A percentile compares a stretch with the other conserved stretches of the same genome.
Conservation (phyloP, 2,113 vertebrate species). For the Tetrax tetrax region DNA sequence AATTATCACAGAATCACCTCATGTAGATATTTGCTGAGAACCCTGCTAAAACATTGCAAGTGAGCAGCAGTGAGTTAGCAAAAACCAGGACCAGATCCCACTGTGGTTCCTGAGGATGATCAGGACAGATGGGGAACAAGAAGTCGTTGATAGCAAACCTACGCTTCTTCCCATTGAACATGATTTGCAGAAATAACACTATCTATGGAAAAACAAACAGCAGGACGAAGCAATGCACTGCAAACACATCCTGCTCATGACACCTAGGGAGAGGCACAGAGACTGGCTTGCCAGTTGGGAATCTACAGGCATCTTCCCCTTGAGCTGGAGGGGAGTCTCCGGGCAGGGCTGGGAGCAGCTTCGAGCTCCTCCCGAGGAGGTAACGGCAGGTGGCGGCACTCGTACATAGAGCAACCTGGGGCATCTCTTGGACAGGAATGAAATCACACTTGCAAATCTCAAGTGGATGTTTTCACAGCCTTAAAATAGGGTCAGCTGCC, state of each 20-base stretch:
- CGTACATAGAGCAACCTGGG: background rate
- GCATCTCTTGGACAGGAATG: background rate
- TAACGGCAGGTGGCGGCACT: slow-evolving; percentile 41
- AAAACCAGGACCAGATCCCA: background rate
- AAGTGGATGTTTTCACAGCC: slow-evolving; percentile 61
- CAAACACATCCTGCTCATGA: rapidly evolving
- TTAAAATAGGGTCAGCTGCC: slow-evolving; percentile 53
- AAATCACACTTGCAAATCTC: slow-evolving; percentile 35
- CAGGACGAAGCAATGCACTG: rapidly evolving
- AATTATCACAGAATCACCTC: background rate
- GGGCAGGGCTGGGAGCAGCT: background rate
- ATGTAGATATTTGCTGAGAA: background rate
- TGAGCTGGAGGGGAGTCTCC: background rate
- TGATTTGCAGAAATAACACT: background rate
- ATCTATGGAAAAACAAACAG: background rate
- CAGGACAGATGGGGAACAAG: background rate
- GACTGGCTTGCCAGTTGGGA: background rate
- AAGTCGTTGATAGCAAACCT: rapidly evolving
- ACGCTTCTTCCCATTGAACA: background rate
- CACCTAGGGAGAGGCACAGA: background rate
- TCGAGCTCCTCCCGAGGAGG: background rate
- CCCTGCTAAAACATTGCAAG: background rate
- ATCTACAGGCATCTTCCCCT: background rate
- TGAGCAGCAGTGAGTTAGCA: background rate
- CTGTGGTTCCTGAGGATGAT: background rate